Percentiles rank a stretch among this genome's conserved stretches.
phyloP scores from a whole-genome alignment of 2,113 vertebrate genomes.

The Chaetorhynchus papuensis region DNA sequence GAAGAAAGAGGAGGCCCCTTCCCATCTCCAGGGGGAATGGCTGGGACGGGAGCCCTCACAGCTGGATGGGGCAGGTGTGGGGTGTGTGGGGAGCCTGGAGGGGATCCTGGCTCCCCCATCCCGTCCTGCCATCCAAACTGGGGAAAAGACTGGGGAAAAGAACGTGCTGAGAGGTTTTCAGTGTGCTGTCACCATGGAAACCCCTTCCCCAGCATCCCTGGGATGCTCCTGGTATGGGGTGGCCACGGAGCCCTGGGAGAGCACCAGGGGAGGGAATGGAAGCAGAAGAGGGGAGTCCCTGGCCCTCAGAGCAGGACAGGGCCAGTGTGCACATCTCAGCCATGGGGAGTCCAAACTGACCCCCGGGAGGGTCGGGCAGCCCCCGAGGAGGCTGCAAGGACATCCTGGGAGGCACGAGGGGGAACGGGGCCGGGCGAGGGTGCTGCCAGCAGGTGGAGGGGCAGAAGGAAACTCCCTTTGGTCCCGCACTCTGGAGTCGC shows the following conservation, averaged over 20 bases:
- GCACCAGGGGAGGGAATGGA: not conserved
- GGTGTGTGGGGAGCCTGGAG: not conserved
- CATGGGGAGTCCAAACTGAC: fast-evolving
- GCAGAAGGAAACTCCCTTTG: not conserved
- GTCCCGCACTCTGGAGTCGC: not conserved
- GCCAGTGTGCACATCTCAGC: not conserved
- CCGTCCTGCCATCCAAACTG: not conserved
- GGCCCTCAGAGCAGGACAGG: not conserved
- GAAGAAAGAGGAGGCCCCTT: not conserved
- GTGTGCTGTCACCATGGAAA: constrained; percentile 20
- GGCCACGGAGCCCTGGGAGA: not conserved
- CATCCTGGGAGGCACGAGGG: not conserved
- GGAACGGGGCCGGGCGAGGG: fast-evolving
- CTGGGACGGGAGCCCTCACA: not conserved
- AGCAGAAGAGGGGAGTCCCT: not conserved
- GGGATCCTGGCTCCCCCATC: not conserved
- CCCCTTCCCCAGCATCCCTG: not conserved
- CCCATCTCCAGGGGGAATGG: not conserved
- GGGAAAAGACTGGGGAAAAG: not conserved
- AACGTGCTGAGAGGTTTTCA: not conserved
- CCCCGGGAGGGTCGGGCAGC: not conserved
- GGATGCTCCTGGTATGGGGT: not conserved
- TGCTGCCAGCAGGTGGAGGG: not conserved
- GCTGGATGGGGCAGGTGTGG: not conserved
- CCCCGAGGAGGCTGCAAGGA: not conserved